These are phyloP conservation scores for Ctenochaetus hawaiiensis DNA, from an alignment of 2,797 vertebrate species.

Conservation along the genomic window DNA sequence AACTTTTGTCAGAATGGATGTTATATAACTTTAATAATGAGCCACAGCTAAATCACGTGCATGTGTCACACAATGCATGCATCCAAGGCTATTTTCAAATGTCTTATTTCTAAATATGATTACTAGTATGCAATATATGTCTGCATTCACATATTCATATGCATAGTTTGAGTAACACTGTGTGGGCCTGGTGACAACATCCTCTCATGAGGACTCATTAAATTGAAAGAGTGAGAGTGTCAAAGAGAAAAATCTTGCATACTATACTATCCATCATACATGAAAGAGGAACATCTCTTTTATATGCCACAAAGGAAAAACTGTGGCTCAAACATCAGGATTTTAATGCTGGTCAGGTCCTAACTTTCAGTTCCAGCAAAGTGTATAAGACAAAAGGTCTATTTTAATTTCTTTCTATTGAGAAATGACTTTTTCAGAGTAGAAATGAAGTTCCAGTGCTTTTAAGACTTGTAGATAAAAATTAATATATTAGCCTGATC, in stretches of 20 bases:
- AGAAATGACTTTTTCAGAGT: not conserved
- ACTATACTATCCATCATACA: slow-evolving; percentile 43
- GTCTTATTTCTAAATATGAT: not conserved
- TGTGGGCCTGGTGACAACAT: slow-evolving; percentile 33
- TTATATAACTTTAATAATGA: too few species aligned
- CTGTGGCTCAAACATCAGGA: slow-evolving; percentile 26
- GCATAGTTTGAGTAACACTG: slow-evolving; percentile 34
- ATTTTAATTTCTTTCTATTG: slow-evolving; percentile 26
- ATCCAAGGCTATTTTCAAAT: slow-evolving; percentile 6
- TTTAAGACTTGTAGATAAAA: slow-evolving; percentile 19
- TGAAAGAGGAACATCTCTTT: slow-evolving; percentile 40
- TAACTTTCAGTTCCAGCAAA: slow-evolving; percentile 21
- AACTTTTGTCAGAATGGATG: too few species aligned
- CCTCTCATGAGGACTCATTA: slow-evolving; percentile 66
- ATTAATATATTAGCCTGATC: slow-evolving; percentile 9
- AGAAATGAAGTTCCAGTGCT: not conserved
- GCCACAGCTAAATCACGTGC: not conserved
- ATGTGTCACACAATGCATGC: not conserved
- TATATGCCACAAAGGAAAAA: slow-evolving; percentile 37
- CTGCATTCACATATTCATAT: not conserved
- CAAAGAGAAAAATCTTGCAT: slow-evolving; percentile 31
- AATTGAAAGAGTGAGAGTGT: slow-evolving; percentile 40
- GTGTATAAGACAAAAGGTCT: slow-evolving; percentile 19
- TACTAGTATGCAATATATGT: slow-evolving; percentile 1
- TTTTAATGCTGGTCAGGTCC: slow-evolving; percentile 25